These are phyloP conservation scores for Alaudala cheleensis DNA, from an alignment of 2,113 vertebrate genomes.

Conservation along the genomic window DNA sequence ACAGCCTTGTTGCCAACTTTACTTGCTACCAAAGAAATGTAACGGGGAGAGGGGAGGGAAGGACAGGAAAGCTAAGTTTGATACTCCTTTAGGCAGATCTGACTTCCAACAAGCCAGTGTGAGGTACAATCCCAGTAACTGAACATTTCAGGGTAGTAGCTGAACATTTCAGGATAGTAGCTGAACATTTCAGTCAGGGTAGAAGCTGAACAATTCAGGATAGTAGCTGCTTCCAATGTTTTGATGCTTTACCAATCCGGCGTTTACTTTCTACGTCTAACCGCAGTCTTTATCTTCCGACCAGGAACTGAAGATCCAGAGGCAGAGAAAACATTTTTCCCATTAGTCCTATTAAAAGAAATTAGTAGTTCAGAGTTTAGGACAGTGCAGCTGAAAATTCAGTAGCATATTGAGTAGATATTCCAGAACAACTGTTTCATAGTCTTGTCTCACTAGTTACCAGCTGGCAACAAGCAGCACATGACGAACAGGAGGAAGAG, in stretches of 20 bases:
- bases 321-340: constrained; percentile 74
- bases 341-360: constrained; percentile 76
- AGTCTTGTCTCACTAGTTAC: constrained; percentile 12
- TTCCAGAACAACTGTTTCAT: constrained; percentile 8
- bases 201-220: constrained; percentile 69
- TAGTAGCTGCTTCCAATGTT: constrained; percentile 68
- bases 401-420: constrained; percentile 31
- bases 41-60: background rate
- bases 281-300: constrained; percentile 94
- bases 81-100: constrained; percentile 72
- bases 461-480: constrained; percentile 12
- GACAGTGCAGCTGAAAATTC: background rate
- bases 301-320: constrained; percentile 80
- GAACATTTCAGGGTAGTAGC: constrained; percentile 63
- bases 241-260: constrained; percentile 38
- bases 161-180: constrained; percentile 60
- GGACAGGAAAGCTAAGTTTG: constrained; percentile 58
- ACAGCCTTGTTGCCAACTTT: constrained; percentile 66
- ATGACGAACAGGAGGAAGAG: background rate
- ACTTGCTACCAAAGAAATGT: constrained; percentile 44
- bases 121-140: constrained; percentile 73
- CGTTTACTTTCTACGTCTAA: constrained; percentile 91
- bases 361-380: constrained; percentile 49
- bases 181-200: constrained; percentile 66
- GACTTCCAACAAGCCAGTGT: constrained; percentile 68